Evolutionary conservation across 2,113 vertebrate species (phyloP), one percentile per base, ranked within the genome.

Genomic region (Bettongia penicillata): DNA sequence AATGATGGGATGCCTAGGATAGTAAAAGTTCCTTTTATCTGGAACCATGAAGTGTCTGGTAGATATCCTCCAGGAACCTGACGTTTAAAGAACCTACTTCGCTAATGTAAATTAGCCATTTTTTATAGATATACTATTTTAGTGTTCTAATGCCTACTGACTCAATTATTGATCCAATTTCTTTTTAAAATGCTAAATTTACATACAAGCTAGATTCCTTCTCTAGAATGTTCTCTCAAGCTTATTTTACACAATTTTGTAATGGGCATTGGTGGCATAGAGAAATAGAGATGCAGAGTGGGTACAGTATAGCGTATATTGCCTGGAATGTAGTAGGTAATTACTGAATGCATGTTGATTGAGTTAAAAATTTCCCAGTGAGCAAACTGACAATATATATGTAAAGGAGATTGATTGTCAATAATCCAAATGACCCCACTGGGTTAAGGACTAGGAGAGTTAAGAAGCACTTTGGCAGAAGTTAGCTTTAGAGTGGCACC

Each of bases 1-100:
- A 28, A 90, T 48, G 89, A 25, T 26, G 9, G 47, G 25, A 92
- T 57, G 90, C 2, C 37, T 57, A 53, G 43, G 61, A 53, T 57
- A 53, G 50, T 1, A 19, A 24, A n/a, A 37, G 31, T 8, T 37
- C 14, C 68, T 48, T 90, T 94, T 53, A 57, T 90, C 19, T 52
- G 1, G 94, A 68, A 25, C 48, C 61, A 89, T 28, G 91, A 91
- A 94, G 16, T 53, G 8, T 28, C 95, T 89, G 61, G 61, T 51
- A 97, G 94, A 57, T 94, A 89, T 11, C 53, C 94, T n/a, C 55
- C 52, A 43, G 16, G 37, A 84, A 43, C 1, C 19, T 43, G 19
- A 8, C 16, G 16, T 37, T 68, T 68, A 68, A 68, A 68, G 9
- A 68, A 68, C 28, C 57, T 37, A 61, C 7, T 31, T 61, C 61